phyloP scores from a whole-genome alignment of 2,888 invertebrate species.

The Julus scanicus region DNA sequence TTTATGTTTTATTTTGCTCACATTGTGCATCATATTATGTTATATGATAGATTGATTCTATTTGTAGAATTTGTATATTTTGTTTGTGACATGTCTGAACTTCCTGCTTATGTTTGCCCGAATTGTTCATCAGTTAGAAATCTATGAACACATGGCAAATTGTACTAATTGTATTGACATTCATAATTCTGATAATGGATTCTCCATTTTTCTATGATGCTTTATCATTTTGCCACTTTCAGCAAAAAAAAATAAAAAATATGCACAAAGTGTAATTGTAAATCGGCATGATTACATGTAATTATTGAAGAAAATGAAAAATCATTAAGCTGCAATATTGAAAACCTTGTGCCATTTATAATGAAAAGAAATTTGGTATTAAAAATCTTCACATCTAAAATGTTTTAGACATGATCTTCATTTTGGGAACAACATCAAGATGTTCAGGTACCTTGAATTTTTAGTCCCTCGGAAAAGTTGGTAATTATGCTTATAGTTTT shows the following conservation, averaged over 20 bases:
- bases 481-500: too few relatives aligned
- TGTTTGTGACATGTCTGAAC: not conserved
- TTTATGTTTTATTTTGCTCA: slow-evolving; percentile 25
- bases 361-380: not conserved
- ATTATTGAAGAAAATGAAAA: not conserved
- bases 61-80: slow-evolving; percentile 37
- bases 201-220: slow-evolving; percentile 1
- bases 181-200: not conserved
- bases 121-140: not conserved
- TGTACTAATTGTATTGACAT: not conserved
- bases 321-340: not conserved
- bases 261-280: slow-evolving; percentile 12
- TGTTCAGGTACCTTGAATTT: too few relatives aligned
- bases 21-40: not conserved
- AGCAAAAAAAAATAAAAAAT: too few relatives aligned
- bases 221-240: not conserved
- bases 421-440: too few relatives aligned
- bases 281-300: not conserved
- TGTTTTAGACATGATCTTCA: too few relatives aligned
- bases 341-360: not conserved
- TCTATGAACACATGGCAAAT: not conserved
- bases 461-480: too few relatives aligned
- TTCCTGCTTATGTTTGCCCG: not conserved
- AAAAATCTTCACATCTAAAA: slow-evolving; percentile 35
- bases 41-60: slow-evolving; percentile 19